Percentiles rank a stretch among this genome's conserved stretches.
These are phyloP conservation scores for Pristionchus entomophagus DNA, from an alignment of 2,888 invertebrate genomes.

Conservation along the genomic window DNA sequence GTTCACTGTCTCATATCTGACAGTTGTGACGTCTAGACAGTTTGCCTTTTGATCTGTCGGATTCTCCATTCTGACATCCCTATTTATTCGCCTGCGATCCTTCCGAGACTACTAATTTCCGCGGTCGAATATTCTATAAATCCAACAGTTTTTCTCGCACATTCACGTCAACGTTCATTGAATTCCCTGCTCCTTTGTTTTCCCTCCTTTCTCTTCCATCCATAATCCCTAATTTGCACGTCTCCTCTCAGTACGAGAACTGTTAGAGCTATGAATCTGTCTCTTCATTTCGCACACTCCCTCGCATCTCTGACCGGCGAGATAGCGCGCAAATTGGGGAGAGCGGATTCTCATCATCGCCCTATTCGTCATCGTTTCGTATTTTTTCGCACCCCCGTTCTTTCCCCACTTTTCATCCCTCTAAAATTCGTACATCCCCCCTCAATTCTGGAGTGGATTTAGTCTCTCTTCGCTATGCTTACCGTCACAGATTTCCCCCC, in stretches of 20 bases:
- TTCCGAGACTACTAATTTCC: background rate
- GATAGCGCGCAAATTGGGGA: too few relatives aligned
- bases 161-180: too few relatives aligned
- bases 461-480: background rate
- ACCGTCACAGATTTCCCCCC: background rate
- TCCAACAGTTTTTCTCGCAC: background rate
- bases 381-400: background rate
- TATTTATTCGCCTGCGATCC: background rate
- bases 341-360: background rate
- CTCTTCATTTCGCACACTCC: background rate
- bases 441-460: background rate
- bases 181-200: too few relatives aligned
- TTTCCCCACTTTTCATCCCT: too few relatives aligned
- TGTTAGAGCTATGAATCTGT: background rate
- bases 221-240: slow-evolving; percentile 30
- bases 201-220: background rate
- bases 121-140: too few relatives aligned
- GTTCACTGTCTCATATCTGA: too few relatives aligned
- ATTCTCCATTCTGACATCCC: too few relatives aligned
- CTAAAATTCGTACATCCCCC: background rate
- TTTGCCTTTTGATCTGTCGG: too few relatives aligned
- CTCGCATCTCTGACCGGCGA: too few relatives aligned
- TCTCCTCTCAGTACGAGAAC: background rate
- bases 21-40: too few relatives aligned
- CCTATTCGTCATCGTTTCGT: background rate